A percentile compares a stretch with the other conserved stretches of the same genome.
Evolutionary conservation across 1,140 invertebrate genomes (phyloP).

Genomic region (Heliothis virescens): DNA sequence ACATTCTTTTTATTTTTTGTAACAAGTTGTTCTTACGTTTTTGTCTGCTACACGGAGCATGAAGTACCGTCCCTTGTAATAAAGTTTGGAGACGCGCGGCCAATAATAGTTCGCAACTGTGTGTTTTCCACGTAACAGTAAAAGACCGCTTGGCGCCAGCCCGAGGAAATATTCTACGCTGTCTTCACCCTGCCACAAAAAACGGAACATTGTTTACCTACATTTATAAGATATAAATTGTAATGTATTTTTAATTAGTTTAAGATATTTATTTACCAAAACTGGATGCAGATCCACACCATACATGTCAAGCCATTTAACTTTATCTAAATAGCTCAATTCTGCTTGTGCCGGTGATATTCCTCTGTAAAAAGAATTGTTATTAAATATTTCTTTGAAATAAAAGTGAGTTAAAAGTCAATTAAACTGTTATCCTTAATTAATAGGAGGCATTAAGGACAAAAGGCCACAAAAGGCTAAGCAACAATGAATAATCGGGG

Average conservation of each 20-base stretch:
- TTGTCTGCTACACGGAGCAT: constrained; percentile 98
- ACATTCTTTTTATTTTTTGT: constrained; percentile 41
- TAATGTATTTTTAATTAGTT: neutral
- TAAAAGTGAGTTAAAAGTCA: constrained; percentile 50
- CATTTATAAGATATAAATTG: neutral
- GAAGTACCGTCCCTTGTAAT: constrained; percentile 98
- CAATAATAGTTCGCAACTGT: constrained; percentile 99
- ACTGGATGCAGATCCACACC: constrained; percentile 95
- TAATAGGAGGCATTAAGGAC: constrained; percentile 62
- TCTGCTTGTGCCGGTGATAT: constrained; percentile 91
- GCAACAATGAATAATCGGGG: constrained; percentile 68
- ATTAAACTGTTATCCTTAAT: constrained; percentile 69
- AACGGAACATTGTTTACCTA: constrained; percentile 61
- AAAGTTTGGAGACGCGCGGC: constrained; percentile 98
- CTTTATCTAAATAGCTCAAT: constrained; percentile 96
- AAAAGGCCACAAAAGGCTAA: constrained; percentile 62
- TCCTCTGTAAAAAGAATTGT: constrained; percentile 80
- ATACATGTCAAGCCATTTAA: constrained; percentile 98
- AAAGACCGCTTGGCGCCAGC: constrained; percentile 98
- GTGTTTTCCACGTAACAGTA: constrained; percentile 97
- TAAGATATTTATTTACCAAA: constrained; percentile 80
- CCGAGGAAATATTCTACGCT: constrained; percentile 98
- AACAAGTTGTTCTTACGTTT: constrained; percentile 89
- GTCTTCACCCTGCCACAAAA: constrained; percentile 94
- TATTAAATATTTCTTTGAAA: constrained; percentile 51